These are phyloP conservation scores for Listronotus bonariensis DNA, from an alignment of 1,140 invertebrate species.

Conservation along the genomic window DNA sequence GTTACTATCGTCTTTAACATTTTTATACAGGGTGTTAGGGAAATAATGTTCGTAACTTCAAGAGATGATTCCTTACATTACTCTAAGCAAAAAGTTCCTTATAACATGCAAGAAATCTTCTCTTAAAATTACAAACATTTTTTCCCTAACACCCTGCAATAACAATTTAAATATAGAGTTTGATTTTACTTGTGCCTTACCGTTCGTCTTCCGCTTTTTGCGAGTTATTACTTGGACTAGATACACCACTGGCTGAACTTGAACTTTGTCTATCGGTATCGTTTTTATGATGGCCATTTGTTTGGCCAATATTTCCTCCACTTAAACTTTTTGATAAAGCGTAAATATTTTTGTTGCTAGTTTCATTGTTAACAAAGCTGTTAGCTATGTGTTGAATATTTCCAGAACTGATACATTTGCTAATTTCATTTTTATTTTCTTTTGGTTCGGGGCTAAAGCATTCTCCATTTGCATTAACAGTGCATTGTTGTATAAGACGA, in stretches of 20 bases:
- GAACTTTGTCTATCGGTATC: slow-evolving; percentile 55
- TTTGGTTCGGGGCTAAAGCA: slow-evolving; percentile 59
- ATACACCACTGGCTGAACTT: slow-evolving; percentile 60
- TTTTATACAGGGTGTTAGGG: no score
- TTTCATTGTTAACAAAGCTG: slow-evolving; percentile 35
- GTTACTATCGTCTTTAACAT: no score
- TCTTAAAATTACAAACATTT: no score
- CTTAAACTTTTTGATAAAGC: slow-evolving; percentile 49
- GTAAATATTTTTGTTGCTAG: slow-evolving; percentile 37
- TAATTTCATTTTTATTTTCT: slow-evolving; percentile 48
- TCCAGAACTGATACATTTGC: slow-evolving; percentile 56
- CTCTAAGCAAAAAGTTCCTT: no score
- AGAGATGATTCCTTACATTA: no score
- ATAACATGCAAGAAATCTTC: no score
- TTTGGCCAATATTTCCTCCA: slow-evolving; percentile 45
- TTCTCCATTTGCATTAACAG: slow-evolving; percentile 51
- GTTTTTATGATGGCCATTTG: slow-evolving; percentile 48
- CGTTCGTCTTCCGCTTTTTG: slow-evolving; percentile 58
- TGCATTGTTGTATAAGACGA: slow-evolving; percentile 58
- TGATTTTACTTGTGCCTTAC: slow-evolving; percentile 36
- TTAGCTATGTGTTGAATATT: slow-evolving; percentile 44
- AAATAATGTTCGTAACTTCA: no score
- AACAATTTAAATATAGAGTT: no score
- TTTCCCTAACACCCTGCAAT: no score
- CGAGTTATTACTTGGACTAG: slow-evolving; percentile 60